These are phyloP conservation scores for Trididemnum miniatum DNA, from an alignment of 23 tunicate genomes.

Conservation along the genomic window DNA sequence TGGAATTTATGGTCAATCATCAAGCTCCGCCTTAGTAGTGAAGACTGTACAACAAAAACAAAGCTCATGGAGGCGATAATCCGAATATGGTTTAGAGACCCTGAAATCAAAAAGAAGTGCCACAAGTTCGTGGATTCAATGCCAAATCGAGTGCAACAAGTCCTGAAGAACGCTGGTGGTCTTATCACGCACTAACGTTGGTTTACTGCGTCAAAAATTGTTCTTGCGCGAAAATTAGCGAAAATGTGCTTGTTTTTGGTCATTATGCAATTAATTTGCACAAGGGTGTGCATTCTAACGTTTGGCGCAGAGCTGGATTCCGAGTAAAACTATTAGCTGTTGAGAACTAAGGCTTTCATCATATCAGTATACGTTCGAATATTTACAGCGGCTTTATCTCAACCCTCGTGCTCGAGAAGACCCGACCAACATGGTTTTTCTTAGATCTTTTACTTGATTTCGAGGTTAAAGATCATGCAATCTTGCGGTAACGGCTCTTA, in stretches of 20 bases:
- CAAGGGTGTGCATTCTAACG: slow-evolving; percentile 15
- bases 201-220: slow-evolving; percentile 1
- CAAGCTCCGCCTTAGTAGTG: not conserved
- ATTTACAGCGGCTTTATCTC: no score
- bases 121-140: slow-evolving; percentile 2
- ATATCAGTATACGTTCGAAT: no score
- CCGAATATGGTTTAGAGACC: slow-evolving; percentile 1
- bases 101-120: not conserved
- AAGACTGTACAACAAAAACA: slow-evolving; percentile 20
- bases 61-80: slow-evolving; percentile 12
- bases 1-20: slow-evolving; percentile 18
- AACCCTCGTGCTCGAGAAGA: no score
- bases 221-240: not conserved
- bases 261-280: slow-evolving; percentile 17
- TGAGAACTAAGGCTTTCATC: no score
- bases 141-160: slow-evolving; percentile 10
- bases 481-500: no score
- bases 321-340: no score
- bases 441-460: no score
- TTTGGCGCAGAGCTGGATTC: no score
- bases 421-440: no score
- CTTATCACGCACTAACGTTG: slow-evolving; percentile 18
- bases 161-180: slow-evolving; percentile 11
- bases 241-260: slow-evolving; percentile 3
- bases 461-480: no score